phyloP scores from a whole-genome alignment of 2,888 invertebrate species.

The Cryptocephalus primarius region DNA sequence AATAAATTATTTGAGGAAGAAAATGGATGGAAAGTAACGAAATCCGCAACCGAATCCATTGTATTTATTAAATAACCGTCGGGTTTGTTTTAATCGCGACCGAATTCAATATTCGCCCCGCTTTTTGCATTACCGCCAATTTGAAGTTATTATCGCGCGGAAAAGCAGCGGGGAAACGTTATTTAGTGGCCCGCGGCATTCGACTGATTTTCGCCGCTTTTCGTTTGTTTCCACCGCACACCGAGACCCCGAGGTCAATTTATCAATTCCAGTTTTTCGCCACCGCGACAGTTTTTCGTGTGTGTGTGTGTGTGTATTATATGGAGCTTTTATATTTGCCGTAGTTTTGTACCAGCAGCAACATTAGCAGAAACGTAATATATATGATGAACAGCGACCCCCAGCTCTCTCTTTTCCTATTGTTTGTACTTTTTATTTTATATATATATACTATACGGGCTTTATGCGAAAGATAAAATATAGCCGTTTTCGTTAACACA shows the following conservation, averaged over 20 bases:
- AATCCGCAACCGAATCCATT: too few species aligned
- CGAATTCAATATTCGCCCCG: background rate
- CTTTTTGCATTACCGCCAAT: conserved; percentile 5
- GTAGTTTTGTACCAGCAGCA: conserved; percentile 18
- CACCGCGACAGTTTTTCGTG: conserved; percentile 20
- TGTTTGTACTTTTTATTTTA: conserved; percentile 24
- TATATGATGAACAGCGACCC: conserved; percentile 18
- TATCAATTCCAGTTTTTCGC: conserved; percentile 28
- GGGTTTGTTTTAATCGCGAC: too few species aligned
- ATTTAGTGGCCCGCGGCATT: conserved; percentile 18
- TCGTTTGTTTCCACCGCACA: conserved; percentile 8
- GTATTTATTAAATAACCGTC: too few species aligned
- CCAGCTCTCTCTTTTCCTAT: conserved; percentile 12
- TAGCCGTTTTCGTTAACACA: conserved; percentile 18
- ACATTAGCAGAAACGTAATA: conserved; percentile 27
- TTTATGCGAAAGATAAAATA: conserved; percentile 21
- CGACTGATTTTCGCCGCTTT: conserved; percentile 24
- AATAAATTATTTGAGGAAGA: too few species aligned
- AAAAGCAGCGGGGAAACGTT: conserved; percentile 4
- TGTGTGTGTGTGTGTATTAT: conserved; percentile 20
- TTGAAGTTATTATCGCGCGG: conserved; percentile 14
- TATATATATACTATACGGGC: conserved; percentile 17
- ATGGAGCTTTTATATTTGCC: conserved; percentile 24
- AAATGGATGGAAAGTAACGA: too few species aligned
- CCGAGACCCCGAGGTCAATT: conserved; percentile 18